Evolutionary conservation across 2,113 vertebrate species (phyloP), one percentile per base, ranked within the genome.

Genomic region (Platysteira castanea): DNA sequence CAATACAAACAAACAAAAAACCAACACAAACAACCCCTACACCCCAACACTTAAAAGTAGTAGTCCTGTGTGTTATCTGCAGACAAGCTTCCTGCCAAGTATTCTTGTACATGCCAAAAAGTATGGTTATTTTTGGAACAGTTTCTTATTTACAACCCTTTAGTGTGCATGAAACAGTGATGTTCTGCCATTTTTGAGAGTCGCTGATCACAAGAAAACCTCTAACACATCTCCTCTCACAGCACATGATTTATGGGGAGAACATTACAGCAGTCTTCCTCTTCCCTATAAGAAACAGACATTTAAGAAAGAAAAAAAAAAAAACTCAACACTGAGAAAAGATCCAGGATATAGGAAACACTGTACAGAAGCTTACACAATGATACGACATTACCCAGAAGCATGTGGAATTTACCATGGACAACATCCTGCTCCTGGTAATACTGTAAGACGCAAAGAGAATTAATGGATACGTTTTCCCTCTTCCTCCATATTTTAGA

Each of bases 71-170:
- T 70, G 54, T 80, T 84, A 96, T 67, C 90, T 69, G 30, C 59
- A 96, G 50, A 83, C 22, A 73, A 94, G 44, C 9, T 65, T 95
- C 90, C 68, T 90, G 85, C 57, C 89, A 95, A 95, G 65, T 77
- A 83, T 39, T 83, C 42, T 63, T 35, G 16, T 42, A 49, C 39
- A 20, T 74, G 87, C 85, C 95, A 94, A 95, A 89, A 91, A 26
- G 21, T 30, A 54, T 3, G 9, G 50, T 28, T 83, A 91, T 90
- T 96, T 84, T 93, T 52, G 63, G 82, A 86, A 86, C 33, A 85
- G 49, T 56, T 93, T 84, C 27, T 95, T 93, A 93, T 94, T 91
- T 91, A 83, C 71, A 88, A 41, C 6, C 30, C 35, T 49, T 85
- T n/a, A 16, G 10, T 15, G 37, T 70, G 39, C 79, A 54, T 6